These are phyloP conservation scores for Drosophila guanche DNA, from an alignment of 1,140 invertebrate species.

Conservation along the genomic window DNA sequence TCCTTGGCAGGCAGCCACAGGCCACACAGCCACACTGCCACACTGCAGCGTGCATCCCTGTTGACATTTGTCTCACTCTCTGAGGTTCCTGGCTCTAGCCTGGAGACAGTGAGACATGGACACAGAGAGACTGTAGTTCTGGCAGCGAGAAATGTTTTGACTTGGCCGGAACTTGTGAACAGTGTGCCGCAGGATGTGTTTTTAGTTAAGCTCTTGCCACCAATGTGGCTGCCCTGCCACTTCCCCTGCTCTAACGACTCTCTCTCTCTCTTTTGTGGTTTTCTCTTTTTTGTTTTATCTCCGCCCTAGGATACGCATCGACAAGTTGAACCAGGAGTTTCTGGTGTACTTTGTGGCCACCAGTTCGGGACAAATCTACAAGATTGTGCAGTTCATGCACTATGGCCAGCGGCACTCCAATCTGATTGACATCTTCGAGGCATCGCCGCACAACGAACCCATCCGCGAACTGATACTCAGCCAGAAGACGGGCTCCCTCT, in stretches of 20 bases:
- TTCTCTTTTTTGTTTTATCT: conserved; percentile 12
- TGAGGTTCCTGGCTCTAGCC: too few relatives aligned
- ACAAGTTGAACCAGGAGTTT: conserved; percentile 86
- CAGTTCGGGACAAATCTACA: conserved; percentile 91
- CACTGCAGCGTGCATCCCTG: conserved; percentile 22
- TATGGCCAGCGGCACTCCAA: conserved; percentile 88
- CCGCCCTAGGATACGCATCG: conserved; percentile 75
- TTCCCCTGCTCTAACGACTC: too few relatives aligned
- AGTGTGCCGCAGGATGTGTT: conserved; percentile 74
- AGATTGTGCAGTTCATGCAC: conserved; percentile 89
- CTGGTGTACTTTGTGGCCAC: conserved; percentile 92
- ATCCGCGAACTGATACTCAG: conserved; percentile 90
- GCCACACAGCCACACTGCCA: conserved; percentile 29
- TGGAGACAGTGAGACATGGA: conserved; percentile 20
- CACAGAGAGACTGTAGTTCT: conserved; percentile 41
- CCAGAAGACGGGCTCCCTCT: conserved; percentile 88
- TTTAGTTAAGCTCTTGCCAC: conserved; percentile 74
- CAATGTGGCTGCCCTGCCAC: conserved; percentile 9
- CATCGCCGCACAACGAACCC: conserved; percentile 88
- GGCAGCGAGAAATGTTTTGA: conserved; percentile 68
- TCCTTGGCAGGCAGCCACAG: conserved; percentile 10
- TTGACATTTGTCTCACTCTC: conserved; percentile 27
- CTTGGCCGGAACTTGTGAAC: conserved; percentile 74
- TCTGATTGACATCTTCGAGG: conserved; percentile 90
- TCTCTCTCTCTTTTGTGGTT: conserved; percentile 16